Evolutionary conservation across 2,113 vertebrate genomes (phyloP), one percentile per base, ranked within the genome.

Genomic region (Marmota flaviventris): DNA sequence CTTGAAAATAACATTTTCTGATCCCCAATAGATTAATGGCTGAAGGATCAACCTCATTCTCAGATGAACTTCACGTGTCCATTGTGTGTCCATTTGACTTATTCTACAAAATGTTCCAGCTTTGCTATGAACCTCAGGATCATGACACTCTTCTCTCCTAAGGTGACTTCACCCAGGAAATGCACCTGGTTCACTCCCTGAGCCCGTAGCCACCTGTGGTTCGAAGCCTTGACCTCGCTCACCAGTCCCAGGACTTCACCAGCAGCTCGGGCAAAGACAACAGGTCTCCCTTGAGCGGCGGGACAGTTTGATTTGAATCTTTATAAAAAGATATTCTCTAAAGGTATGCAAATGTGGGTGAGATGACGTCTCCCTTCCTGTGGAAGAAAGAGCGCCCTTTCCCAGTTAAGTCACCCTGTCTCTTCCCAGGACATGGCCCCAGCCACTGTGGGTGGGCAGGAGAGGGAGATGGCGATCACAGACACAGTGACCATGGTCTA

Each of bases 381-480:
- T 48, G 20, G 5, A 0, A 78, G 32, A 27, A 81, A 72, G 77
- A 73, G 1, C 4, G 32, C 77, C 53, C 4, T 27, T 42, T 51
- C 9, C 25, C 3, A 0, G 32, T 61, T 6, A 3, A 6, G 20
- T 12, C 22, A 8, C 39, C 56, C 18, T 18, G 16, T 58, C 7
- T 25, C 5, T 25, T 56, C 61, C 1, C 3, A 0, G 0, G 1
- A 5, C 34, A 8, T 12, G 73, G 3, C 32, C 32, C 56, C 24
- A 1, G 48, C 0, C 58, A 24, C 69, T 39, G 42, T 10, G 0
- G 11, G 56, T 18, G 6, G 37, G 63, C 45, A 18, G 27, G n/a
- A 20, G 27, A 18, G 70, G 56, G 45, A 39, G 72, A 25, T 37
- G 63, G 29, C 0, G 0, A 8, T 42, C 4, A 0, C 56, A 16